Evolutionary conservation across 1,140 invertebrate species (phyloP).

Genomic region (Diachasma alloeum): DNA sequence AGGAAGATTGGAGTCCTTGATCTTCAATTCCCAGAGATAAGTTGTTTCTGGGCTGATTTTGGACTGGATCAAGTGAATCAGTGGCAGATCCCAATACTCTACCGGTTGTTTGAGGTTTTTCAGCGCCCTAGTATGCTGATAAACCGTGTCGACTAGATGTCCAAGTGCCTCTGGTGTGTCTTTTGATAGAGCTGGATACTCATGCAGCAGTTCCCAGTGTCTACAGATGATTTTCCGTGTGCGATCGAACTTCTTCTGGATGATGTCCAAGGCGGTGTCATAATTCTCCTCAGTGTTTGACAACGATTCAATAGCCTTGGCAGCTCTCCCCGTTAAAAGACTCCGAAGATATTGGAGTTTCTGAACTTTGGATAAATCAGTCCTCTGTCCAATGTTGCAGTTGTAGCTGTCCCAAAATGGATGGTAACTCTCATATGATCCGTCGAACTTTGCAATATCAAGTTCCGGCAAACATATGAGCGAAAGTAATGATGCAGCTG

Average conservation of each 20-base stretch:
- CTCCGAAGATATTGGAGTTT: constrained; percentile 48
- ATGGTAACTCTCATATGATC: constrained; percentile 43
- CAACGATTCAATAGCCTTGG: constrained; percentile 42
- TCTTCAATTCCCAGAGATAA: constrained; percentile 19
- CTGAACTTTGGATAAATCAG: constrained; percentile 34
- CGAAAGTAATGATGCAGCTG: too few relatives aligned
- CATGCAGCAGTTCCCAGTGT: constrained; percentile 44
- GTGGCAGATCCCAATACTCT: constrained; percentile 30
- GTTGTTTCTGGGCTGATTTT: constrained; percentile 9
- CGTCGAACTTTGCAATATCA: constrained; percentile 34
- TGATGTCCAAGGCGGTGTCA: constrained; percentile 44
- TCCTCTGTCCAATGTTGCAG: constrained; percentile 43
- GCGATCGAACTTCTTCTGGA: constrained; percentile 53
- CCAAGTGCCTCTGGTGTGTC: constrained; percentile 32
- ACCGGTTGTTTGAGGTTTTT: constrained; percentile 24
- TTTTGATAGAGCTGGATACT: constrained; percentile 25
- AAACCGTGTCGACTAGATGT: constrained; percentile 26
- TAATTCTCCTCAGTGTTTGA: constrained; percentile 51
- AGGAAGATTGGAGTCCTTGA: not conserved
- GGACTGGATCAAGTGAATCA: constrained; percentile 23
- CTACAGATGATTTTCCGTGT: constrained; percentile 47
- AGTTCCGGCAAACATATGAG: not conserved
- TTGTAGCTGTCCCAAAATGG: constrained; percentile 44
- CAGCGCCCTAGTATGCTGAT: constrained; percentile 34
- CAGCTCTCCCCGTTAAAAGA: constrained; percentile 43